phyloP scores from a whole-genome alignment of 2,113 vertebrate genomes.

The Apistogramma diplotaenia region DNA sequence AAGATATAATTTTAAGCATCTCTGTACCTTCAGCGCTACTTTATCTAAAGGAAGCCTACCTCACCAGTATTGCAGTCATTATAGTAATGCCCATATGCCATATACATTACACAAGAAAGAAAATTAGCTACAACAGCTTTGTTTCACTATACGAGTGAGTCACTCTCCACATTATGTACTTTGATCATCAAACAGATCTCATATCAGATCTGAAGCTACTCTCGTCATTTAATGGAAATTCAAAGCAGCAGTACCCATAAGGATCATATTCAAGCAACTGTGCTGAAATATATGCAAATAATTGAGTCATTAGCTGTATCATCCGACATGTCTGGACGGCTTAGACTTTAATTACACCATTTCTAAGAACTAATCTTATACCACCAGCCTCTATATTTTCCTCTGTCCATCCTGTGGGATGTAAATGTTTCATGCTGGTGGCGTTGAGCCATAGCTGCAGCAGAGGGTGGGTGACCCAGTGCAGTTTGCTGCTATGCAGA shows the following conservation, averaged over 20 bases:
- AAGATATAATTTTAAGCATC: background rate
- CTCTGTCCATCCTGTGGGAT: constrained; percentile 27
- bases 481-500: constrained; percentile 80
- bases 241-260: background rate
- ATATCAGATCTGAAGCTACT: background rate
- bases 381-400: background rate
- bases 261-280: background rate
- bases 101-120: background rate
- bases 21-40: background rate
- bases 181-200: background rate
- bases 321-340: constrained; percentile 20
- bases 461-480: constrained; percentile 73
- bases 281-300: constrained; percentile 14
- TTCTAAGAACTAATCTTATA: constrained; percentile 19
- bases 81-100: background rate
- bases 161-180: background rate
- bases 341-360: constrained; percentile 26
- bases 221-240: background rate
- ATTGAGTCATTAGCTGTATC: constrained; percentile 31
- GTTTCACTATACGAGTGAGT: background rate
- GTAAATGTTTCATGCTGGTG: constrained; percentile 74
- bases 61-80: constrained; percentile 1
- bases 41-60: background rate
- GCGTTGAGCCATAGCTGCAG: constrained; percentile 73
- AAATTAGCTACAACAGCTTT: background rate